Conservation (phyloP, 2,113 vertebrate species). For the Zapus hudsonius region DNA sequence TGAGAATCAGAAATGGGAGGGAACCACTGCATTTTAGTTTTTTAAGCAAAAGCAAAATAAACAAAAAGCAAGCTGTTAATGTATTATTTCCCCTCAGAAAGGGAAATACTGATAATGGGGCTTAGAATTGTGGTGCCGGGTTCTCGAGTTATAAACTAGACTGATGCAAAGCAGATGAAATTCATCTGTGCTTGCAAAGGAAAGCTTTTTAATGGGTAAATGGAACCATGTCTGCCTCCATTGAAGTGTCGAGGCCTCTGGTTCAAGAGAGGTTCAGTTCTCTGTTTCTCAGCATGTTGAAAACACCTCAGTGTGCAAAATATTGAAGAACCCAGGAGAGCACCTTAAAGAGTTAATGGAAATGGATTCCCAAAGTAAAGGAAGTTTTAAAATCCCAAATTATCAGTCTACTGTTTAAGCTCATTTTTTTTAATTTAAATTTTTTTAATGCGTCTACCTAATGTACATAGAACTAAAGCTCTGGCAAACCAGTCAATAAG, state of each 20-base stretch:
- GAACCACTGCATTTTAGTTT: slow-evolving; percentile 77
- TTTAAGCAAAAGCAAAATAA: slow-evolving; percentile 84
- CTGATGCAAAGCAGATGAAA: slow-evolving; percentile 88
- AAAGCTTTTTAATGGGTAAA: slow-evolving; percentile 84
- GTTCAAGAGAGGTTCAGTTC: slow-evolving; percentile 81
- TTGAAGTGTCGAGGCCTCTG: slow-evolving; percentile 73
- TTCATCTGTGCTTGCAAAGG: slow-evolving; percentile 83
- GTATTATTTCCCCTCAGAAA: slow-evolving; percentile 82
- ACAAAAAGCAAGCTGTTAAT: slow-evolving; percentile 82
- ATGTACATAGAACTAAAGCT: slow-evolving; percentile 34
- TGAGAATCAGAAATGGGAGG: slow-evolving; percentile 75
- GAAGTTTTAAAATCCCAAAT: neutral
- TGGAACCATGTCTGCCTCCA: slow-evolving; percentile 77
- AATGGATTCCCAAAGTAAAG: neutral
- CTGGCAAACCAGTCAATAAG: slow-evolving; percentile 14
- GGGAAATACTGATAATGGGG: slow-evolving; percentile 61
- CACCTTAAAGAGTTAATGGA: neutral
- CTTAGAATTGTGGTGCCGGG: slow-evolving; percentile 80
- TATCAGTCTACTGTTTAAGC: neutral
- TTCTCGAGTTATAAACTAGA: slow-evolving; percentile 83
- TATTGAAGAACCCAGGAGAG: neutral
- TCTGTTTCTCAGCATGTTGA: slow-evolving; percentile 8
- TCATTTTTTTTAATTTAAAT: too few species aligned
- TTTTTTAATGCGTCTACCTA: neutral
- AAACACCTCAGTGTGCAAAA: neutral